These are phyloP conservation scores for Leptoclinus maculatus DNA, from an alignment of 2,797 vertebrate genomes.

Conservation along the genomic window DNA sequence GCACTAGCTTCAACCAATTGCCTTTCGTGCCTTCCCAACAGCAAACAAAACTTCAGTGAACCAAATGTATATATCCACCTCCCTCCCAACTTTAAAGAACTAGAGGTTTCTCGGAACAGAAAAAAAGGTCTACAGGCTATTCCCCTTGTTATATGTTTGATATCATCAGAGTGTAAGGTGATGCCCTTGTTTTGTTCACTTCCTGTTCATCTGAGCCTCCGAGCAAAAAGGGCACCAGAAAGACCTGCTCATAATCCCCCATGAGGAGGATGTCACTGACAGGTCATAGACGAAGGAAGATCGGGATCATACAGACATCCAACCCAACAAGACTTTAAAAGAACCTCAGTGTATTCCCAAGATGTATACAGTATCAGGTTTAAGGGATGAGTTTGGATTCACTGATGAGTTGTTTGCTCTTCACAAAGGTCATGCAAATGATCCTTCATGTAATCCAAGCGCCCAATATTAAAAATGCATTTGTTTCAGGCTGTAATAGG, in stretches of 20 bases:
- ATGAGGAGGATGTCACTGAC: conserved; percentile 7
- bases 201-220: background rate
- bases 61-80: background rate
- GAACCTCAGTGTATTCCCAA: conserved; percentile 2
- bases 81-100: background rate
- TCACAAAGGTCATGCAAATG: conserved; percentile 53
- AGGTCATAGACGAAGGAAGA: conserved; percentile 12
- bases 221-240: background rate
- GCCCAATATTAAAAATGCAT: conserved; percentile 42
- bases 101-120: background rate
- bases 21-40: background rate
- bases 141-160: background rate
- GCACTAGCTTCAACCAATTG: background rate
- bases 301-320: conserved; percentile 2
- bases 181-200: conserved; percentile 3
- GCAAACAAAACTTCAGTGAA: background rate
- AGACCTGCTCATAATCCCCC: conserved; percentile 28
- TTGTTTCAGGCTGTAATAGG: conserved; percentile 44
- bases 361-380: conserved; percentile 33
- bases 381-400: conserved; percentile 20
- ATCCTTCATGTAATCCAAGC: conserved; percentile 54
- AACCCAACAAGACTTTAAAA: conserved; percentile 6
- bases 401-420: conserved; percentile 38
- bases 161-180: conserved; percentile 14
- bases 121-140: background rate